Conservation (phyloP, 2,113 vertebrate species). For the Erythrolamprus reginae region DNA sequence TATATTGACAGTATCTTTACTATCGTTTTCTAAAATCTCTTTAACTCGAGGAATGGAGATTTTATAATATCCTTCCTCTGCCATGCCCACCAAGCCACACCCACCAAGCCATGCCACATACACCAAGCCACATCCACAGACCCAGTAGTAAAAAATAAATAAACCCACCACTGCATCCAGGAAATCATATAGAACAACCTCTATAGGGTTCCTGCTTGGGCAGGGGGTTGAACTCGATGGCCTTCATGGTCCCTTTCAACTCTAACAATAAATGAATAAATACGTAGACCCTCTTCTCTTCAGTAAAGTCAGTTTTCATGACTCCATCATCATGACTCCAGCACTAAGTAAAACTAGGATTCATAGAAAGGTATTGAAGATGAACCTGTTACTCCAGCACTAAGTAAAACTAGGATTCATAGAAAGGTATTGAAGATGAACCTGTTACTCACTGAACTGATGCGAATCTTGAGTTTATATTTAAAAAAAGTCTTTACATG, state of each 20-base stretch:
- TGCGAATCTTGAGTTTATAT: background rate
- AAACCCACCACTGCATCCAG: background rate
- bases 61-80: no score
- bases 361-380: background rate
- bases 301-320: background rate
- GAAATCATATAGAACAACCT: background rate
- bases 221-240: no score
- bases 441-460: background rate
- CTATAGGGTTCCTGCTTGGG: no score
- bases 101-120: no score
- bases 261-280: no score
- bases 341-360: background rate
- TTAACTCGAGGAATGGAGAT: no score
- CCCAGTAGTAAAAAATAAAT: no score
- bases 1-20: no score
- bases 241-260: no score
- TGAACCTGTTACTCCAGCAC: background rate
- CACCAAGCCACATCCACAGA: no score
- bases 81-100: no score
- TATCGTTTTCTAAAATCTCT: no score
- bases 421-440: background rate
- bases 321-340: background rate
- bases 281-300: background rate
- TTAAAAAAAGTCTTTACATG: background rate
- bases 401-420: background rate